Evolutionary conservation across 1,140 invertebrate species (phyloP), one percentile per base, ranked within the genome.

Genomic region (Macrosteles quadrilineatus): DNA sequence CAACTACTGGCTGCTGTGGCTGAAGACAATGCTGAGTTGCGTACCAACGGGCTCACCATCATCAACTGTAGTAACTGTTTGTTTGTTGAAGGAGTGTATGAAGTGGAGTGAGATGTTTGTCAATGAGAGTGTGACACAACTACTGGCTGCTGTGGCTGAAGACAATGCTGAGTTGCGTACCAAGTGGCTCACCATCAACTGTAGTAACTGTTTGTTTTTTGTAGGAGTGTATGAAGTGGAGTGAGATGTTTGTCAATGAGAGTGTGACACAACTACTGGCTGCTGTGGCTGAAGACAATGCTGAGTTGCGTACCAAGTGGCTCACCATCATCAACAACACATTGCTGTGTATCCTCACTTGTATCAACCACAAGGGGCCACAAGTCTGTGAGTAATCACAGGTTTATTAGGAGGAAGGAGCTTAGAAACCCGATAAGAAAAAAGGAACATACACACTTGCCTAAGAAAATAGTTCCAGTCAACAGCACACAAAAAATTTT

Each of bases 51-150:
- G 36, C 6, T 40, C 17, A 40, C 6, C 17, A 17, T 9, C 6
- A 40, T 6, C 6, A 40, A 40, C 6, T 40, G 17, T 40, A 9
- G 17, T 40, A 9, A 40, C 36, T 40, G 36, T 17, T 9, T 9
- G 36, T 68, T 12, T 43, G 57, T 78, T 82, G 27, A 79, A 88
- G 75, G 85, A 88, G 68, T 93, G 91, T 79, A 87, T 93, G 53
- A 81, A 87, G 50, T 94, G 92, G 92, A 86, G 87, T 3, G 88
- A 93, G 75, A 85, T 84, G 70, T 89, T 87, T 75, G 81, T 94
- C 2, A 86, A 87, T 73, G 87, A 88, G 76, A 29, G 57, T 69
- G 70, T 75, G 47, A 71, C 12, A 17, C 67, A 17, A 9, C 36
- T 40, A 17, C 17, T 40, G 6, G 36, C 36, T 9, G 36, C 36